These are phyloP conservation scores for Zaprionus vittiger DNA, from an alignment of 1,140 invertebrate species.

Conservation along the genomic window DNA sequence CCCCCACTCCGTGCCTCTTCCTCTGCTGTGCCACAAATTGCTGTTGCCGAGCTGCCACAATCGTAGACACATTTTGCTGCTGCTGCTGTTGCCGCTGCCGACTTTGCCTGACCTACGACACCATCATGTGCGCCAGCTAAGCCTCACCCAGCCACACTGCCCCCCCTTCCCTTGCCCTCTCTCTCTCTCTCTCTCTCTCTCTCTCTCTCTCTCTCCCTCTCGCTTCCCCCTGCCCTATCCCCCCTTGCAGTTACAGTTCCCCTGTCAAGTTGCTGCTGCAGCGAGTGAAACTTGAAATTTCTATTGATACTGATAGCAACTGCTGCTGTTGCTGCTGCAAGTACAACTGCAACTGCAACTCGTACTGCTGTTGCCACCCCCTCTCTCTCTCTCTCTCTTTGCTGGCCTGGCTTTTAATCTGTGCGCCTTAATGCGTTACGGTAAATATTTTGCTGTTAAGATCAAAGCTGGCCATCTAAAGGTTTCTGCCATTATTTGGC, in stretches of 20 bases:
- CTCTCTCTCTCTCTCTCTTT: background rate
- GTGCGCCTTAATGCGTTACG: constrained; percentile 72
- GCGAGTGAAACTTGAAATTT: constrained; percentile 71
- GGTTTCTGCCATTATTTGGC: constrained; percentile 48
- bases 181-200: constrained; percentile 7
- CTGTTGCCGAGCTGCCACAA: constrained; percentile 68
- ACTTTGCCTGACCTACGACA: constrained; percentile 74
- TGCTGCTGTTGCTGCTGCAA: constrained; percentile 39
- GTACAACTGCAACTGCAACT: constrained; percentile 36
- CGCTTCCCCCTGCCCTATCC: background rate
- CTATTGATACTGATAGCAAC: constrained; percentile 79
- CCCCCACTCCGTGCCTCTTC: background rate
- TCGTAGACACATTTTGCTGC: constrained; percentile 57
- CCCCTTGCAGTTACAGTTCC: constrained; percentile 17
- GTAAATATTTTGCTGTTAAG: constrained; percentile 80
- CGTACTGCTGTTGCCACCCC: constrained; percentile 17
- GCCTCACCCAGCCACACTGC: constrained; percentile 34
- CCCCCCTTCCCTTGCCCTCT: constrained; percentile 1
- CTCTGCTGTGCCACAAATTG: constrained; percentile 66
- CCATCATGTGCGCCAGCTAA: constrained; percentile 63
- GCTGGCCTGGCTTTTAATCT: constrained; percentile 66
- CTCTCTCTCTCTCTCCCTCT: background rate
- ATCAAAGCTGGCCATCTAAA: constrained; percentile 58
- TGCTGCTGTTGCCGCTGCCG: constrained; percentile 27
- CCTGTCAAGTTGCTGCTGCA: constrained; percentile 50